These are phyloP conservation scores for Zeus faber DNA, from an alignment of 2,113 vertebrate genomes.

Conservation along the genomic window DNA sequence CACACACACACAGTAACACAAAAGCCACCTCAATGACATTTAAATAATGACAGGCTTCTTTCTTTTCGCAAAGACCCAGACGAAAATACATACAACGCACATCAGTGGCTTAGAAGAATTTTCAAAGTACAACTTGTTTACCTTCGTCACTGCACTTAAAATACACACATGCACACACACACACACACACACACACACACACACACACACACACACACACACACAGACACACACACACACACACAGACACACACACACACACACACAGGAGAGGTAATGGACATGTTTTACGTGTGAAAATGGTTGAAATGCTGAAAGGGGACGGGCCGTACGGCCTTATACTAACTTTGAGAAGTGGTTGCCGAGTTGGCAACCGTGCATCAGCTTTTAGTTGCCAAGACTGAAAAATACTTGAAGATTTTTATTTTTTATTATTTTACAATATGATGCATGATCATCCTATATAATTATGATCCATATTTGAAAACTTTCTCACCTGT, in stretches of 20 bases:
- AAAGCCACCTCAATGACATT: slow-evolving; percentile 59
- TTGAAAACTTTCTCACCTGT: too few relatives aligned
- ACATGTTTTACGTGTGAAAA: too few relatives aligned
- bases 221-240: slow-evolving; percentile 3
- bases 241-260: slow-evolving; percentile 2
- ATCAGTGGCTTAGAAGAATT: slow-evolving; percentile 27
- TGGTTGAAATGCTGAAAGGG: too few relatives aligned
- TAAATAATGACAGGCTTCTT: slow-evolving; percentile 56
- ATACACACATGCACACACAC: slow-evolving; percentile 11
- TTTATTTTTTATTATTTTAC: too few relatives aligned
- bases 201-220: slow-evolving; percentile 1
- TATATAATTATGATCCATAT: too few relatives aligned
- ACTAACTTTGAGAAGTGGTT: too few relatives aligned
- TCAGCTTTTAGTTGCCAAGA: too few relatives aligned
- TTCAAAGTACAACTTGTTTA: slow-evolving; percentile 20
- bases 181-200: slow-evolving; percentile 14
- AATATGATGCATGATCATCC: too few relatives aligned
- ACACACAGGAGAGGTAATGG: slow-evolving; percentile 24
- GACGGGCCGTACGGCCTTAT: too few relatives aligned
- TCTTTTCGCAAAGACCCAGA: slow-evolving; percentile 39
- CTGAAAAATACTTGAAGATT: too few relatives aligned
- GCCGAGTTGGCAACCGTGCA: too few relatives aligned
- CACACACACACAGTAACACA: slow-evolving; percentile 11
- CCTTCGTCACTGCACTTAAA: slow-evolving; percentile 12
- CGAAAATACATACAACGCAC: slow-evolving; percentile 47